Conservation (phyloP, 2,113 vertebrate genomes). For the Xyrauchen texanus region DNA sequence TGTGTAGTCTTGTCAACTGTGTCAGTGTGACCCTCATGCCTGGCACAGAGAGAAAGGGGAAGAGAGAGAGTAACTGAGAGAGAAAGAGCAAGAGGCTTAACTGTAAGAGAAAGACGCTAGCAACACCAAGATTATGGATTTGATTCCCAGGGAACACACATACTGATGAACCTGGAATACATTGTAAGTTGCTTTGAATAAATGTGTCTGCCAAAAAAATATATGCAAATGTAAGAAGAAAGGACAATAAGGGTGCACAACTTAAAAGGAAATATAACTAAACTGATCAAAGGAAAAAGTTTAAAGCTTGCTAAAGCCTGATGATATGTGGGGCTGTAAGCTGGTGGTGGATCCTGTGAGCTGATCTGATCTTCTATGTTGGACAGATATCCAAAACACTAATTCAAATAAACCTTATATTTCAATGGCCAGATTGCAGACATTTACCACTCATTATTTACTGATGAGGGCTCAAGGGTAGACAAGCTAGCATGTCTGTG, state of each 20-base stretch:
- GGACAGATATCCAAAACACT: conserved; percentile 12
- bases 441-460: conserved; percentile 55
- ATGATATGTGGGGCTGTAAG: not conserved
- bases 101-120: no score
- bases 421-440: conserved; percentile 51
- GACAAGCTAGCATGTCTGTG: conserved; percentile 14
- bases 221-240: no score
- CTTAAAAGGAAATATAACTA: not conserved
- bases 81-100: no score
- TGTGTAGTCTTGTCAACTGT: conserved; percentile 52
- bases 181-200: no score
- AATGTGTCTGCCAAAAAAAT: no score
- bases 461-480: conserved; percentile 18
- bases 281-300: conserved; percentile 29
- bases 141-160: no score
- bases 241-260: no score
- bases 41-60: conserved; percentile 32
- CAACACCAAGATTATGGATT: no score
- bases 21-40: not conserved
- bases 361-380: not conserved
- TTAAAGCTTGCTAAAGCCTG: not conserved
- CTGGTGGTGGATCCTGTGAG: not conserved
- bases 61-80: no score
- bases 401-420: conserved; percentile 43
- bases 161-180: no score